Base-by-base conservation (phyloP, 2,113 vertebrate genomes). In the Gopherus flavomarginatus region DNA sequence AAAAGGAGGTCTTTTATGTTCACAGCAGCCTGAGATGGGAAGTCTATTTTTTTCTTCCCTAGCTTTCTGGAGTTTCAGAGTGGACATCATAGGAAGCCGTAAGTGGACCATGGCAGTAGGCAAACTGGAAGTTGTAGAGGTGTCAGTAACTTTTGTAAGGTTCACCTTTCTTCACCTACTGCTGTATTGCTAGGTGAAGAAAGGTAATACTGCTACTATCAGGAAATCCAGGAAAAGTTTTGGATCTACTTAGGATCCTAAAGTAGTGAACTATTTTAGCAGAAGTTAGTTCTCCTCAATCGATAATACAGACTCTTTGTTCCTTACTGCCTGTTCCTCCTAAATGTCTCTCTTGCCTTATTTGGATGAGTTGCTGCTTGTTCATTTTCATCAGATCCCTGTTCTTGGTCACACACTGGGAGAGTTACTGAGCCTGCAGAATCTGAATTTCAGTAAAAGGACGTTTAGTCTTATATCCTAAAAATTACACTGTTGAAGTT, bases 271-370 rank as follows among this genome's bases (percentile, higher is more conserved):
- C 13, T 6, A 4, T 90, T 92, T 86, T 86, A 80, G 52, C 47
- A 88, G 42, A 26, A 42, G 11, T 82, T 86, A 9, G 17, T 81
- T 90, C 53, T 91, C 56, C 88, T 88, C 49, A 87, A 6, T 5
- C 44, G 3, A 4, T 86, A 82, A 91, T 0, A 1, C 2, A 35
- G 65, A 8, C 21, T 81, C 31, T 1, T 0, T 16, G 86, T 91
- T 75, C 29, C 29, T 62, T 62, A 62, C 56, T 92, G 38, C 9
- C 47, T 1, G 21, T 53, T 42, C 52, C 49, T 79, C 17, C n/a
- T 75, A 42, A 35, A 6, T 47, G 7, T 1, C 1, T 52, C 19
- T 2, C 65, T 90, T 77, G 16, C 44, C n/a, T 75, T 75, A 75
- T 75, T 19, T 38, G 69, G n/a, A 11, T 42, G 21, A 75, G 11